phyloP scores from a whole-genome alignment of 2,113 vertebrate species.

The human (Homo sapiens) region GRCh38 chr7:56273001-56273500 shows the following conservation, averaged over 20 bases:
- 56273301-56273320: neutral
- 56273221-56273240: neutral
- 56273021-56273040: neutral
- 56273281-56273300: neutral
- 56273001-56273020: no score
- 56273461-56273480: no score
- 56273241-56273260: neutral
- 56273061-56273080: neutral
- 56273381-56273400: no score
- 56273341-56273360: no score
- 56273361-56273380: no score
- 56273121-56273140: neutral
- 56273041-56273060: neutral
- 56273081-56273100: no score
- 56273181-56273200: neutral
- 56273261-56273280: neutral
- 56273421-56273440: no score
- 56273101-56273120: no score
- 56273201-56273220: neutral
- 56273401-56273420: no score
- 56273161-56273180: neutral
- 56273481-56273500: no score
- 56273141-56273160: neutral
- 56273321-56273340: neutral
- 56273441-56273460: no score